Percentiles rank a stretch among this genome's conserved stretches.
These are phyloP conservation scores for Podarcis cretensis DNA, from an alignment of 2,113 vertebrate genomes.

Conservation along the genomic window DNA sequence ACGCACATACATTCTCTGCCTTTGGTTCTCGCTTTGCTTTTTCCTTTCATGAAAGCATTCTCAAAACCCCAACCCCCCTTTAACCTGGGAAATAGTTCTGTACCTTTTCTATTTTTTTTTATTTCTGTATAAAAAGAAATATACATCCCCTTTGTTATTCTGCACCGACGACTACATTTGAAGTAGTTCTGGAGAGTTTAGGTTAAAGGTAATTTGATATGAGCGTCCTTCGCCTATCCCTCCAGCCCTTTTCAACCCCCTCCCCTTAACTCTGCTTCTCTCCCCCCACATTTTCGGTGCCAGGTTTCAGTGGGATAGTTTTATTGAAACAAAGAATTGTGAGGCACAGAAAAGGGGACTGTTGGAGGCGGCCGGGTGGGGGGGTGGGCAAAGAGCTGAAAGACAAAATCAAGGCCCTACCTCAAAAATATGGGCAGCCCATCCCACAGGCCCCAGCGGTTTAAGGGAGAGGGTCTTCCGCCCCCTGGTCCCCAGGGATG, in stretches of 20 bases:
- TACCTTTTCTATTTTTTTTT: neutral
- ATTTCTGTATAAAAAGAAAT: neutral
- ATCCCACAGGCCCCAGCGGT: neutral
- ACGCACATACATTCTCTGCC: neutral
- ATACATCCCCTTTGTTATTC: neutral
- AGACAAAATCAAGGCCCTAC: neutral
- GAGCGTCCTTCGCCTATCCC: conserved; percentile 24
- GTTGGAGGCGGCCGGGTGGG: neutral
- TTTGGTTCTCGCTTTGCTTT: no score
- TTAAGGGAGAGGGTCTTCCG: neutral
- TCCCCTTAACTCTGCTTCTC: neutral
- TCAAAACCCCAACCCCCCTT: neutral
- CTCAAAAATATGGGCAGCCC: neutral
- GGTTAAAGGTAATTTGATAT: conserved; percentile 63
- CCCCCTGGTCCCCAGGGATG: neutral
- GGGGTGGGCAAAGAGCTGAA: neutral
- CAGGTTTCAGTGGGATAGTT: conserved; percentile 80
- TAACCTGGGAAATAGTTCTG: neutral
- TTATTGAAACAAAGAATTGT: conserved; percentile 47
- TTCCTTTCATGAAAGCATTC: neutral
- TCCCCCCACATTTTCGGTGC: conserved; percentile 61
- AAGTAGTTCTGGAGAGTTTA: conserved; percentile 52
- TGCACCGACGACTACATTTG: neutral
- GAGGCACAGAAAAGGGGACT: conserved; percentile 17
- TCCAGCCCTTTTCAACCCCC: conserved; percentile 43